These are phyloP conservation scores for Ovis canadensis DNA, from an alignment of 2,113 vertebrate genomes.

Conservation along the genomic window DNA sequence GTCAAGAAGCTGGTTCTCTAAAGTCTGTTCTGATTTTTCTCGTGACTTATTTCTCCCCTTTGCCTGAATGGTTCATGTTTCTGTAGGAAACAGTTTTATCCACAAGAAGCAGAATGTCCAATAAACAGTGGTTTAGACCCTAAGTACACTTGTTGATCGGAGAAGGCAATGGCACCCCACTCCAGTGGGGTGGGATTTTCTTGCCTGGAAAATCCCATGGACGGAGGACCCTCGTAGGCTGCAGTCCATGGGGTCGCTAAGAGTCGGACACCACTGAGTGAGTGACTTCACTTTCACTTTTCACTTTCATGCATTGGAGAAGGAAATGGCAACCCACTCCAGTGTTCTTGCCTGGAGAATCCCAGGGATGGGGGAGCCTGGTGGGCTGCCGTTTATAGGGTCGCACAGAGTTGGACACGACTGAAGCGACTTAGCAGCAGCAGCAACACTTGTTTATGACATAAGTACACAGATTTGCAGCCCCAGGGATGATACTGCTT, in stretches of 20 bases:
- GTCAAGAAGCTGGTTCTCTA: background rate
- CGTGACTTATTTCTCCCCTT: background rate
- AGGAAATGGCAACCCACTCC: no score
- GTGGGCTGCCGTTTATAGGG: no score
- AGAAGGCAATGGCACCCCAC: no score
- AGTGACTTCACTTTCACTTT: no score
- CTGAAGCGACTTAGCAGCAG: no score
- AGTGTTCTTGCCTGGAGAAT: no score
- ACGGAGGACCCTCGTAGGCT: fast-evolving
- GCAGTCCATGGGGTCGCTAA: no score
- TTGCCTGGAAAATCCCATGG: no score
- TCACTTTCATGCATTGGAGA: no score
- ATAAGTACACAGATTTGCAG: background rate
- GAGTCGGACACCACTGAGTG: fast-evolving
- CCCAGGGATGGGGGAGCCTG: no score
- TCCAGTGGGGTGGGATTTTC: no score
- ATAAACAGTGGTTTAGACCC: background rate
- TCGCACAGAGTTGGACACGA: no score
- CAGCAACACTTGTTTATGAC: background rate
- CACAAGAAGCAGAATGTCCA: background rate
- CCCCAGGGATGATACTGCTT: background rate
- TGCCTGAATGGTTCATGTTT: background rate
- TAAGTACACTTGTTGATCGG: background rate
- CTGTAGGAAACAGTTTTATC: background rate
- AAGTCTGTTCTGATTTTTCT: background rate